These are phyloP conservation scores for Phengaris alcon DNA, from an alignment of 2,888 invertebrate genomes.

Conservation along the genomic window DNA sequence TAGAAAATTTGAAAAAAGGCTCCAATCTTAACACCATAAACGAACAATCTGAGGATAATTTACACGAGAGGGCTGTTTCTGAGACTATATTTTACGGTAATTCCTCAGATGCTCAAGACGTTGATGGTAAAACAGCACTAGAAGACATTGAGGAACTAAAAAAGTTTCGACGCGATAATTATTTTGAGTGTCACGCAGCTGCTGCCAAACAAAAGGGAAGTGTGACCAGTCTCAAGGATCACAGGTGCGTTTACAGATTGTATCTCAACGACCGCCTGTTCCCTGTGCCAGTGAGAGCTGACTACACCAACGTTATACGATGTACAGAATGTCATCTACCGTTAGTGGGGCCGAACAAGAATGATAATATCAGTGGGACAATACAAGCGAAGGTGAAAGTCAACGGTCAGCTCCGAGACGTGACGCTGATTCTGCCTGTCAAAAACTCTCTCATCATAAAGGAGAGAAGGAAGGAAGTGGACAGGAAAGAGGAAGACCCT, in stretches of 20 bases:
- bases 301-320: conserved; percentile 65
- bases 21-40: conserved; percentile 56
- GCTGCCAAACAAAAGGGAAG: conserved; percentile 52
- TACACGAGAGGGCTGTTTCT: conserved; percentile 38
- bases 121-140: conserved; percentile 26
- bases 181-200: conserved; percentile 81
- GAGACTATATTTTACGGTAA: conserved; percentile 42
- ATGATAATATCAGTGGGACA: conserved; percentile 54
- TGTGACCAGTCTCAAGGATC: conserved; percentile 52
- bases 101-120: conserved; percentile 45
- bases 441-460: conserved; percentile 61
- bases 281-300: conserved; percentile 71
- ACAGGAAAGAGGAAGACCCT: conserved; percentile 46
- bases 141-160: conserved; percentile 53
- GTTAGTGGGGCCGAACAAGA: conserved; percentile 42
- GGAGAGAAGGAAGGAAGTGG: conserved; percentile 51
- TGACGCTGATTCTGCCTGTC: conserved; percentile 60
- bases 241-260: conserved; percentile 77
- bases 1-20: conserved; percentile 44
- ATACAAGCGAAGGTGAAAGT: conserved; percentile 70
- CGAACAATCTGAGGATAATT: conserved; percentile 52
- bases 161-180: conserved; percentile 77
- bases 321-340: conserved; percentile 76
- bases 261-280: conserved; percentile 78
- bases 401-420: conserved; percentile 53